phyloP scores from a whole-genome alignment of 2,797 vertebrate genomes.

The Alauda arvensis region DNA sequence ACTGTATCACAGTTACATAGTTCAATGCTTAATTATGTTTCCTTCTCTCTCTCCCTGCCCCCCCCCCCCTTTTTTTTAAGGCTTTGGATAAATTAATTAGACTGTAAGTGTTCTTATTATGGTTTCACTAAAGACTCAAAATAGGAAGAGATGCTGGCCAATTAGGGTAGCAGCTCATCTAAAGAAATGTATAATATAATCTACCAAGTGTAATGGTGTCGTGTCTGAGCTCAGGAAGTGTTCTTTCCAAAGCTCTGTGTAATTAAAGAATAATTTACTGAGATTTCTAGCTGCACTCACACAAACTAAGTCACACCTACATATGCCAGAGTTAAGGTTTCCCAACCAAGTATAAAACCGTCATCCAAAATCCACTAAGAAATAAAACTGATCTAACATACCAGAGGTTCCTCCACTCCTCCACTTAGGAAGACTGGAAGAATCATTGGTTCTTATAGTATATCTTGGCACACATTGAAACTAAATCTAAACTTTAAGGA shows the following conservation, averaged over 20 bases:
- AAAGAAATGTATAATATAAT: not conserved
- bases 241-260: not conserved
- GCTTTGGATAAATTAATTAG: not conserved
- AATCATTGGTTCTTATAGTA: not conserved
- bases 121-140: not conserved
- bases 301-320: not conserved
- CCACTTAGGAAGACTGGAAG: not conserved
- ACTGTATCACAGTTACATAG: too few relatives aligned
- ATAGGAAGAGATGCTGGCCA: not conserved
- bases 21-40: not conserved
- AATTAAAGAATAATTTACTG: not conserved
- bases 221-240: not conserved
- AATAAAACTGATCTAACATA: not conserved
- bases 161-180: constrained; percentile 8
- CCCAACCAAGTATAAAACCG: not conserved
- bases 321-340: not conserved
- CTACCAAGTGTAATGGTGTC: not conserved
- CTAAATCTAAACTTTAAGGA: not conserved
- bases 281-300: not conserved
- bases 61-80: not conserved
- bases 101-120: not conserved
- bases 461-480: not conserved
- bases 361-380: not conserved
- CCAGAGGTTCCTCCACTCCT: not conserved
- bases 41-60: not conserved